These are phyloP conservation scores for Gibbula magus DNA, from an alignment of 2,888 invertebrate species.

Conservation along the genomic window DNA sequence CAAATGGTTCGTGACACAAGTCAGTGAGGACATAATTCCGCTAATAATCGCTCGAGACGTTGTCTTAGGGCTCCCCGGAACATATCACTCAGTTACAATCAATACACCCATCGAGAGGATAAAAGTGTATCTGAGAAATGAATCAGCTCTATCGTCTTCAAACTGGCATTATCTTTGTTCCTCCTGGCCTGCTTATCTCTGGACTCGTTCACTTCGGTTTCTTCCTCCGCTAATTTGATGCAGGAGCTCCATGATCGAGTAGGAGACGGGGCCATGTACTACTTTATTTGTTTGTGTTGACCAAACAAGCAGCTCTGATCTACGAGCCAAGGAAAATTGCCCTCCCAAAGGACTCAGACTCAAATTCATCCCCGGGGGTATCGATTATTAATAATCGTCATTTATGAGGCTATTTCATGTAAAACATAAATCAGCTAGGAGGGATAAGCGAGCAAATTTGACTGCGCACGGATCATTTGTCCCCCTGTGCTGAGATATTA, in stretches of 20 bases:
- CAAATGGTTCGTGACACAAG: too few relatives aligned
- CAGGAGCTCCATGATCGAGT: not conserved
- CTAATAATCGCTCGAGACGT: too few relatives aligned
- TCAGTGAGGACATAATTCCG: too few relatives aligned
- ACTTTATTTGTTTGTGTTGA: slow-evolving; percentile 8
- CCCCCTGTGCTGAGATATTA: too few relatives aligned
- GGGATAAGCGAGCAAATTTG: not conserved
- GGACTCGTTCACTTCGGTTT: not conserved
- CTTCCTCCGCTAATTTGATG: not conserved
- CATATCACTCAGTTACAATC: not conserved
- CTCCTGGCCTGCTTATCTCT: not conserved
- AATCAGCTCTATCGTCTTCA: not conserved
- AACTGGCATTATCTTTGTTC: slow-evolving; percentile 2
- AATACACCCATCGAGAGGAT: not conserved
- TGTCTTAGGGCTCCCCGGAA: too few relatives aligned
- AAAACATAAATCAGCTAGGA: not conserved
- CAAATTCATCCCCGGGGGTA: not conserved
- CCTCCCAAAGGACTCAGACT: not conserved
- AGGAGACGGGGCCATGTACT: not conserved
- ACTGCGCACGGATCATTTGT: too few relatives aligned
- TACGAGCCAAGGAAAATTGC: not conserved
- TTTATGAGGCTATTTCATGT: slow-evolving; percentile 8
- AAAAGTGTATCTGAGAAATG: not conserved
- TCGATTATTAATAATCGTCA: not conserved
- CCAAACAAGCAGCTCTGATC: not conserved